Percentiles rank a stretch among this genome's conserved stretches.
These are phyloP conservation scores for Cyanoderma ruficeps DNA, from an alignment of 2,113 vertebrate species.

Conservation along the genomic window DNA sequence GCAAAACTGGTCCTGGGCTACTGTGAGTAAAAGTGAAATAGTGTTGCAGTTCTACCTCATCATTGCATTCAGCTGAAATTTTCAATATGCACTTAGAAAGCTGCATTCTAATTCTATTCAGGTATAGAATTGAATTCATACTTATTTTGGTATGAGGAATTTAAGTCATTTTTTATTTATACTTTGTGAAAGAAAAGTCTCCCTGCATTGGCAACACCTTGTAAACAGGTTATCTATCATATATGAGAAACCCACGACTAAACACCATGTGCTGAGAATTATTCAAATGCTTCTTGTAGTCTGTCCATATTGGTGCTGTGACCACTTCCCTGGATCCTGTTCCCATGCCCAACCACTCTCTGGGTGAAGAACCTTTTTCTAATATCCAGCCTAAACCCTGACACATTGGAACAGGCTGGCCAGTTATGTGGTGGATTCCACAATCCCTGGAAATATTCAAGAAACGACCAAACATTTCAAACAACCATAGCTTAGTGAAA, in stretches of 20 bases:
- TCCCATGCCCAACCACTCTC: neutral
- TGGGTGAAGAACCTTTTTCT: neutral
- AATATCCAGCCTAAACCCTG: neutral
- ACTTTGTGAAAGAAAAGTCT: neutral
- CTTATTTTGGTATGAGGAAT: neutral
- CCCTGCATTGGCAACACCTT: neutral
- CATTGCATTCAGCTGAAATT: accelerated
- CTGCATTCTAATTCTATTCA: neutral
- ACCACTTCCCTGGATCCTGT: neutral
- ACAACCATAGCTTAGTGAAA: neutral
- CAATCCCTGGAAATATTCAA: neutral
- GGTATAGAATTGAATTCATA: neutral
- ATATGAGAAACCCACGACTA: neutral
- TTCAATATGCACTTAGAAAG: neutral
- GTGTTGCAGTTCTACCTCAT: neutral
- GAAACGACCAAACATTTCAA: neutral
- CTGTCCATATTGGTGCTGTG: accelerated
- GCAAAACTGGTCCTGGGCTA: neutral
- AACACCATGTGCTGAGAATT: accelerated
- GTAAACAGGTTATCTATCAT: neutral
- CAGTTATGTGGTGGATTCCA: neutral
- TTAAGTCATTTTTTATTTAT: neutral
- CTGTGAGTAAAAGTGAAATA: neutral
- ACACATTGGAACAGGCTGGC: neutral
- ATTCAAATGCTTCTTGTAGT: neutral